Percentiles rank a stretch among this genome's conserved stretches.
Conservation (phyloP, 2,113 vertebrate genomes). For the Perca fluviatilis region DNA sequence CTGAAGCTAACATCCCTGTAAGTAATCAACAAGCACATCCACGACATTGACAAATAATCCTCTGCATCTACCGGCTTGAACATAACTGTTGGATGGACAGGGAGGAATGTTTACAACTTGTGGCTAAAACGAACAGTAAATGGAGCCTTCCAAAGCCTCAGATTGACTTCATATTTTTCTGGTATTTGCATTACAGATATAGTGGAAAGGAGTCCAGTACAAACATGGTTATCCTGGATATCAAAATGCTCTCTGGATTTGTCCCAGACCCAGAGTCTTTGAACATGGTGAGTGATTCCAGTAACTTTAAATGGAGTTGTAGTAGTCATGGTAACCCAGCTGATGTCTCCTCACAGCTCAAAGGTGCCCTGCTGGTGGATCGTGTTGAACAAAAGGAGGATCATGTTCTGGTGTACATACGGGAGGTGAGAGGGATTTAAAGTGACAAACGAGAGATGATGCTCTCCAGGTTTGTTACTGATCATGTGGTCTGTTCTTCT, state of each 20-base stretch:
- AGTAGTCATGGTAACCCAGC: background rate
- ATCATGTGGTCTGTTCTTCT: background rate
- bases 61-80: background rate
- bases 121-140: no score
- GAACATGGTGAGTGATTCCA: background rate
- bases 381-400: conserved; percentile 73
- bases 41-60: background rate
- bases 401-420: conserved; percentile 74
- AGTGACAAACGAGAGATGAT: background rate
- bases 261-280: conserved; percentile 38
- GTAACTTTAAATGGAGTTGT: background rate
- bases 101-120: background rate
- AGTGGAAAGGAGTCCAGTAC: conserved; percentile 11
- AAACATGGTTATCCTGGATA: conserved; percentile 75
- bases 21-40: conserved; percentile 12
- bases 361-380: conserved; percentile 41
- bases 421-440: conserved; percentile 61
- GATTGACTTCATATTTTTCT: background rate
- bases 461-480: background rate
- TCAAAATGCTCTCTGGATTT: conserved; percentile 75
- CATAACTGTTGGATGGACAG: background rate
- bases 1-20: conserved; percentile 35
- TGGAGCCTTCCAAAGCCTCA: background rate
- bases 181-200: background rate
- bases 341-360: conserved; percentile 61